A percentile compares a stretch with the other conserved stretches of the same genome.
Evolutionary conservation across 2,113 vertebrate genomes (phyloP).

Genomic region (Brachirus orientalis): DNA sequence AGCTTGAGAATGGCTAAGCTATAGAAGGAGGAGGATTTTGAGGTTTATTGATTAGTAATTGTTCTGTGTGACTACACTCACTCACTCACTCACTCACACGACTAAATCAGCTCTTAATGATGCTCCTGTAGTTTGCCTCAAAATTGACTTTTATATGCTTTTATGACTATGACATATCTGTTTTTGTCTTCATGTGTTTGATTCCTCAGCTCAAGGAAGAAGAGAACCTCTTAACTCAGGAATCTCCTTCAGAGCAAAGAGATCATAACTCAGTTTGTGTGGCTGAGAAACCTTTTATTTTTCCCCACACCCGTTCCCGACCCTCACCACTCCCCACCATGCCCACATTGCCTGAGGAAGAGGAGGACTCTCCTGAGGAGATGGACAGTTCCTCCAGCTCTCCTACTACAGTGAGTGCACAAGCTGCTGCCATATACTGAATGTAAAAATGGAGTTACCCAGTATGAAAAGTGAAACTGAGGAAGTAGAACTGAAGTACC

Average conservation of each 20-base stretch:
- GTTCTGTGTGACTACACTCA: too few relatives aligned
- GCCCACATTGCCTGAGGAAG: slow-evolving; percentile 93
- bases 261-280: neutral
- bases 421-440: neutral
- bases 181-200: slow-evolving; percentile 25
- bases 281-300: slow-evolving; percentile 51
- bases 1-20: too few relatives aligned
- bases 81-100: too few relatives aligned
- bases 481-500: too few relatives aligned
- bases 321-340: slow-evolving; percentile 79
- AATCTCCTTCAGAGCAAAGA: slow-evolving; percentile 24
- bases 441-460: too few relatives aligned
- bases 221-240: slow-evolving; percentile 27
- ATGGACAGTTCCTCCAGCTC: slow-evolving; percentile 79
- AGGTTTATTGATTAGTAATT: too few relatives aligned
- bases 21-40: too few relatives aligned
- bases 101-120: too few relatives aligned
- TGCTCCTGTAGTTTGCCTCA: too few relatives aligned
- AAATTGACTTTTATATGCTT: too few relatives aligned
- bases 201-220: slow-evolving; percentile 43
- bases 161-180: neutral
- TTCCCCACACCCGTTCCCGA: slow-evolving; percentile 71
- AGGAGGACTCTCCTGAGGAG: slow-evolving; percentile 89
- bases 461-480: too few relatives aligned
- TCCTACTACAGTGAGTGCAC: slow-evolving; percentile 81